Conservation (phyloP, 2,888 invertebrate genomes). For the Exephanes ischioxanthus region DNA sequence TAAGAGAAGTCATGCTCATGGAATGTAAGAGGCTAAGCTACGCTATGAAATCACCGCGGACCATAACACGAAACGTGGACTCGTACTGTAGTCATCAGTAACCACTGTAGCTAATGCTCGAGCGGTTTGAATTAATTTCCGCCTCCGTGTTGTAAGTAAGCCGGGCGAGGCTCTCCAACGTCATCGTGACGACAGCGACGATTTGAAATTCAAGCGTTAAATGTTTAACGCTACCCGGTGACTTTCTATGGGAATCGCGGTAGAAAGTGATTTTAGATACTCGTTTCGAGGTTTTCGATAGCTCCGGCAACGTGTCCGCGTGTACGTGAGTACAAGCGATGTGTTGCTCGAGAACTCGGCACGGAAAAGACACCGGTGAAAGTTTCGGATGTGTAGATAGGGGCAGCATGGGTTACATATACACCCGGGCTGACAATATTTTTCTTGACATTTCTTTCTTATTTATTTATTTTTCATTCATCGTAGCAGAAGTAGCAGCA, state of each 20-base stretch:
- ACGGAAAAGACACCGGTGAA: constrained; percentile 60
- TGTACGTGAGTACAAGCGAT: constrained; percentile 7
- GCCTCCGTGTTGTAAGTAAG: constrained; percentile 64
- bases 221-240: neutral
- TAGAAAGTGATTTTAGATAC: constrained; percentile 63
- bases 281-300: constrained; percentile 47
- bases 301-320: neutral
- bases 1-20: constrained; percentile 51
- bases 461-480: constrained; percentile 4
- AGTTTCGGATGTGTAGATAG: constrained; percentile 64
- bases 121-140: constrained; percentile 56
- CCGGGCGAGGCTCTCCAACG: constrained; percentile 13
- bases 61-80: constrained; percentile 57
- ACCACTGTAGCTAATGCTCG: neutral
- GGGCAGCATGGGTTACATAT: constrained; percentile 39
- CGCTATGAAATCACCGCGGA: constrained; percentile 66
- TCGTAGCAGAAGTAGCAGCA: neutral
- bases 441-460: constrained; percentile 16
- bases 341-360: constrained; percentile 18
- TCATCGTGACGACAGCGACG: constrained; percentile 26
- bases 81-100: neutral
- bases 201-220: constrained; percentile 39
- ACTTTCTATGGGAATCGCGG: constrained; percentile 26
- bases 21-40: constrained; percentile 55
- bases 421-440: constrained; percentile 25